These are phyloP conservation scores for Heliconius himera DNA, from an alignment of 1,140 invertebrate species.

Conservation along the genomic window DNA sequence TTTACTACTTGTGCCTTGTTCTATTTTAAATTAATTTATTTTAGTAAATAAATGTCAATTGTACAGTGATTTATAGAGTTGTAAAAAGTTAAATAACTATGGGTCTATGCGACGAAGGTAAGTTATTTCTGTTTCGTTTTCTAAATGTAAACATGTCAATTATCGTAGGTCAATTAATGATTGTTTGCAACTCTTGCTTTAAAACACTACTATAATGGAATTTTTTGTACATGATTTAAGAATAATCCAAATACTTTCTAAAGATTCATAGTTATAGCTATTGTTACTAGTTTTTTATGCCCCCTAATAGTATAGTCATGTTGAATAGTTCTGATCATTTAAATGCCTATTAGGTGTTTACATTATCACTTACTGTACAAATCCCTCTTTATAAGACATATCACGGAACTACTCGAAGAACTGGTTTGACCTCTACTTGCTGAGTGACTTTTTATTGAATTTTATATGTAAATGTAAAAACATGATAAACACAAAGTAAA, in stretches of 20 bases:
- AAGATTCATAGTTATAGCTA: background rate
- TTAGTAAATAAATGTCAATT: constrained; percentile 27
- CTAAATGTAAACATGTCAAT: constrained; percentile 67
- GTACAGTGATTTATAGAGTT: constrained; percentile 18
- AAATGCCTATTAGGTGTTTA: background rate
- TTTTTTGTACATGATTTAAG: background rate
- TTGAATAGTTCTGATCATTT: background rate
- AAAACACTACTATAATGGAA: background rate
- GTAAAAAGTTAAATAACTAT: constrained; percentile 44
- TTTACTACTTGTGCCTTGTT: constrained; percentile 26
- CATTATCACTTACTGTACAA: background rate
- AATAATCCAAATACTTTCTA: background rate
- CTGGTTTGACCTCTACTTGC: constrained; percentile 60
- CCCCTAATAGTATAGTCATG: background rate
- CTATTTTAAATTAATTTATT: constrained; percentile 16
- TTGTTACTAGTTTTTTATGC: background rate
- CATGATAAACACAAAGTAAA: background rate
- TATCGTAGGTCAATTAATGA: constrained; percentile 50
- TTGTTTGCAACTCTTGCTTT: constrained; percentile 35
- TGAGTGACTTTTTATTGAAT: constrained; percentile 53
- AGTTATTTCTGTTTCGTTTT: constrained; percentile 40
- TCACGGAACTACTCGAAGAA: constrained; percentile 59
- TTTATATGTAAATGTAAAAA: constrained; percentile 36
- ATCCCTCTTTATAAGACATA: constrained; percentile 28
- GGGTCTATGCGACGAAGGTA: constrained; percentile 73